phyloP scores from a whole-genome alignment of 1,140 invertebrate genomes.

The Megalopta genalis region DNA sequence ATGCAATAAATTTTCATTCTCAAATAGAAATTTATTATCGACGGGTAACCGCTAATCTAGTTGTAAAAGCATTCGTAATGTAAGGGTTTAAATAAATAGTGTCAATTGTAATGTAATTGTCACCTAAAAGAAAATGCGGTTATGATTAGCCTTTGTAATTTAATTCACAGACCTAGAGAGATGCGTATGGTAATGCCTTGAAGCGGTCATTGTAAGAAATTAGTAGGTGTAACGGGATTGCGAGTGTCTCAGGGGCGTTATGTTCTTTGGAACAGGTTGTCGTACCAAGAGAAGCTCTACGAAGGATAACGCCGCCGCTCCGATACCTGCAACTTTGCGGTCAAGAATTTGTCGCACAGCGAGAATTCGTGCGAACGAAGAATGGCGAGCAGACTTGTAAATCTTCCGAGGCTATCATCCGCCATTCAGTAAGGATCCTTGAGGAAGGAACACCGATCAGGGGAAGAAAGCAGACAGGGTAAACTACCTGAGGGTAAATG shows the following conservation, averaged over 20 bases:
- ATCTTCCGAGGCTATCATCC: slow-evolving; percentile 10
- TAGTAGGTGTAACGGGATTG: slow-evolving; percentile 36
- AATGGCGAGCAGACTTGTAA: slow-evolving; percentile 22
- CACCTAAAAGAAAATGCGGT: background rate
- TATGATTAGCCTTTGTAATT: background rate
- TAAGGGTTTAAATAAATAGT: too few relatives aligned
- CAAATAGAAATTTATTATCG: too few relatives aligned
- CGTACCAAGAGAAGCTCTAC: slow-evolving; percentile 27
- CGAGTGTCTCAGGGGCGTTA: slow-evolving; percentile 15
- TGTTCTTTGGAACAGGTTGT: slow-evolving; percentile 15
- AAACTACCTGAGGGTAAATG: slow-evolving; percentile 42
- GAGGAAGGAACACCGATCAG: background rate
- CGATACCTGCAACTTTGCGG: slow-evolving; percentile 43
- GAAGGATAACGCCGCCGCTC: slow-evolving; percentile 28
- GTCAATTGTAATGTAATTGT: background rate
- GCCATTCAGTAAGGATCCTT: background rate
- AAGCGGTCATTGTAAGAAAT: slow-evolving; percentile 1
- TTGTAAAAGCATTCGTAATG: too few relatives aligned
- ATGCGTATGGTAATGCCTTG: background rate
- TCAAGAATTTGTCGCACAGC: slow-evolving; percentile 47
- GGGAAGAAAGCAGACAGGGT: background rate
- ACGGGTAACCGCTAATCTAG: too few relatives aligned
- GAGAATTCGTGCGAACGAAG: slow-evolving; percentile 14
- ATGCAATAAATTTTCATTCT: too few relatives aligned
- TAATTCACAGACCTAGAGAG: background rate